Conservation (phyloP, 2,113 vertebrate genomes). For the Aspiorhynchus laticeps region DNA sequence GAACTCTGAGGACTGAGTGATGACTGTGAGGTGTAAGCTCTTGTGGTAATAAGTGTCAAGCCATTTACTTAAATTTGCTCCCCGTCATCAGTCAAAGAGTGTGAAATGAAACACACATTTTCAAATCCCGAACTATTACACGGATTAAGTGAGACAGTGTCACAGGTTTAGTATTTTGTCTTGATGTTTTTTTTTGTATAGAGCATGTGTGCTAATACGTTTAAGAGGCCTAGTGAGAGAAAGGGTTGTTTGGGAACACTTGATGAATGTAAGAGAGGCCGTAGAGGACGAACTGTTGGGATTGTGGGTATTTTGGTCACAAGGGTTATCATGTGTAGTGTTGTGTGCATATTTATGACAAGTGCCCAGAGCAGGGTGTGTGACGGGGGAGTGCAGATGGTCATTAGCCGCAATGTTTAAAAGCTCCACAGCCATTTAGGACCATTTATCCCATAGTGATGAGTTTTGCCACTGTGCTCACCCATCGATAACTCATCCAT, state of each 20-base stretch:
- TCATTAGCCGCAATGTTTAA: conserved; percentile 47
- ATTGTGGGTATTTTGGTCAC: conserved; percentile 21
- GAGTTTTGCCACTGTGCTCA: conserved; percentile 57
- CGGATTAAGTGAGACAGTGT: conserved; percentile 22
- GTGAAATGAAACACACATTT: conserved; percentile 40
- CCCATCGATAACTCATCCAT: conserved; percentile 65
- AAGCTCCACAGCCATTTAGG: conserved; percentile 45
- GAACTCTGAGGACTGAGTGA: not conserved
- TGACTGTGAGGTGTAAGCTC: conserved; percentile 5
- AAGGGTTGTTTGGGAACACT: not conserved
- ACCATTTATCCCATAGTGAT: conserved; percentile 60
- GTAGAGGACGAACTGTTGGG: not conserved
- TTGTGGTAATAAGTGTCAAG: conserved; percentile 29
- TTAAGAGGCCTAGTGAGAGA: not conserved
- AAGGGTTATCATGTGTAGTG: conserved; percentile 2
- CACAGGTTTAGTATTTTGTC: not conserved
- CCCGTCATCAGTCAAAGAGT: conserved; percentile 30
- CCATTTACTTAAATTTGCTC: conserved; percentile 31
- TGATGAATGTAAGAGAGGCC: not conserved
- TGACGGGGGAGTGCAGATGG: conserved; percentile 24
- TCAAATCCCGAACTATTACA: conserved; percentile 23
- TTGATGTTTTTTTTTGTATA: not conserved
- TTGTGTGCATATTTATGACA: conserved; percentile 34
- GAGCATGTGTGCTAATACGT: not conserved
- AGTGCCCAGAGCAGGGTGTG: not conserved